Base-by-base conservation (phyloP, 2,888 invertebrate species). In the Gastracanthus pulcherrimus region DNA sequence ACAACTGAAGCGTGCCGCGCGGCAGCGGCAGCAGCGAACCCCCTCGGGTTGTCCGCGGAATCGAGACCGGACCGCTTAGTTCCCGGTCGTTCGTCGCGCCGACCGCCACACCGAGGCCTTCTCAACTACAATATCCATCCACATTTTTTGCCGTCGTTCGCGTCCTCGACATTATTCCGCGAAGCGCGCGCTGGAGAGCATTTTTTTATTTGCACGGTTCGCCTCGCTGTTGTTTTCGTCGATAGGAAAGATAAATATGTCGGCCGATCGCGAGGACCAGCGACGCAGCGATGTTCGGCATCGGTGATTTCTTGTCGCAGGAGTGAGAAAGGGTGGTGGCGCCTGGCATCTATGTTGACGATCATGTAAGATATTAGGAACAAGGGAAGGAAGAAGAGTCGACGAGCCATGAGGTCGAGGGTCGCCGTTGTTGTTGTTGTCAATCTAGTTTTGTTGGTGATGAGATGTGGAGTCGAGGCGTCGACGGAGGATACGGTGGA, bases 1-100 rank as follows among this genome's bases (percentile, higher is more conserved):
- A 87, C 87, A 90, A 91, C 91, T 90, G 89, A 91, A 90, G 89
- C 91, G 89, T 91, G 87, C 85, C 82, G 83, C 85, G 84, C 71
- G 80, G 75, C 82, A 82, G 55, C 55, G 84, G 82, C n/a, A n/a
- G n/a, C n/a, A 80, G 75, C 80, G 79, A 82, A 81, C 87, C 87
- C 86, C 85, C 83, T 84, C 84, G 85, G 83, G 87, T 86, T 85
- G 85, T 85, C 84, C 83, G 80, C 76, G 85, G 87, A 87, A 90
- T 89, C 88, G 88, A 89, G 88, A 88, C 86, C 87, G 87, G 84
- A 87, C 87, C 88, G 84, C 87, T 90, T 90, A 91, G 90, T 90
- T 87, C 87, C 84, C 88, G 86, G 84, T 88, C 87, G 90, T 82
- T 86, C 90, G 90, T 87, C 87, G 89, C 82, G 84, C 88, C 81